Evolutionary conservation across 2,797 vertebrate genomes (phyloP), one percentile per base, ranked within the genome.

Genomic region (Sebastes trivittatus): DNA sequence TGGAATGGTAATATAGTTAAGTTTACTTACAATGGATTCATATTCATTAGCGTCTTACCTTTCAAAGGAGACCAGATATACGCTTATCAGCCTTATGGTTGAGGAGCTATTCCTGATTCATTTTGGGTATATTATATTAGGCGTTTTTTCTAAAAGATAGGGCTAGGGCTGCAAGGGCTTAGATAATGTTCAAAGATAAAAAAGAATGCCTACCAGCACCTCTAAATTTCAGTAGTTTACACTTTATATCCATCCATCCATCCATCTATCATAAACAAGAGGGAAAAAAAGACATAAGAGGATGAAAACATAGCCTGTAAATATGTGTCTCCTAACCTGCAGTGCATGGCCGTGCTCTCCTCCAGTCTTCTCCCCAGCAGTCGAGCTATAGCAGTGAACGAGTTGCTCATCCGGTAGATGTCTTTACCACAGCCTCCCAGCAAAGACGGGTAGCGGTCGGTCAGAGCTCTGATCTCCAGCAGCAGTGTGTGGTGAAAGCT

Each of bases 361-460:
- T 97, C 96, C 23, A 99, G 95, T 20, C 95, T 96, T 32, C 75
- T 92, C 36, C 88, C 87, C 0, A 99, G 95, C 68, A 98, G 95
- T 52, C 93, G 93, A 81, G 97, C 97, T n/a, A 98, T 97, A 64
- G 97, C 94, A 0, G 88, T 95, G 93, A 99, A 98, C n/a, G 97
- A 98, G 95, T 98, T 99, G 94, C 98, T 99, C 96, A 97, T 98
- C 81, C 97, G 95, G 89, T 98, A 98, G 86, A 98, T 95, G 68
- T 98, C 97, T 90, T 97, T 97, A 75, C 96, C 95, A 27, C 96
- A 96, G 42, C 94, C 87, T 2, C 97, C 97, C 89, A 99, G 84
- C 55, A 98, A 92, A 78, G 93, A 90, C 0, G 93, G 90, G 93
- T 97, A 97, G 4, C 92, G 89, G 69, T 98, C 97, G 0, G 97